Conservation (phyloP, 1,140 invertebrate species). For the Formica selysi region DNA sequence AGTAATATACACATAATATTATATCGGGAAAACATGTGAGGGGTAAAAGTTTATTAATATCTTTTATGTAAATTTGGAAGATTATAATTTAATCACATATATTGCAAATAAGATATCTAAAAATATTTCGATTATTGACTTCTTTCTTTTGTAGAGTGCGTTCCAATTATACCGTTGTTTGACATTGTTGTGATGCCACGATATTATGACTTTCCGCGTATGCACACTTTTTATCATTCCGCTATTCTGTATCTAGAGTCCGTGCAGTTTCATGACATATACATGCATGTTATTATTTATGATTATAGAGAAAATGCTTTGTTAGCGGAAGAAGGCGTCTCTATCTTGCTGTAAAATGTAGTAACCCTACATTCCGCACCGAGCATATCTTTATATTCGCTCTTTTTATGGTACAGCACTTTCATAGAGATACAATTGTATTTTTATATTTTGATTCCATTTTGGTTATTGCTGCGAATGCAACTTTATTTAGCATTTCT, state of each 20-base stretch:
- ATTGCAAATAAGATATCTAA: background rate
- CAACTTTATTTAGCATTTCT: background rate
- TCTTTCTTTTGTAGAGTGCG: background rate
- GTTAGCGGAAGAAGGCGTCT: constrained; percentile 57
- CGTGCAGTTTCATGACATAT: constrained; percentile 43
- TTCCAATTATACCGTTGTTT: constrained; percentile 40
- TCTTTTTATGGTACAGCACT: background rate
- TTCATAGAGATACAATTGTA: background rate
- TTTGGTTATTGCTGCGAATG: background rate
- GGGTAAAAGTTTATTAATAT: background rate
- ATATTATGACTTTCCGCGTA: constrained; percentile 29
- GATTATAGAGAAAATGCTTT: constrained; percentile 55
- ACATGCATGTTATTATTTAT: constrained; percentile 46
- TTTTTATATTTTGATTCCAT: constrained; percentile 33
- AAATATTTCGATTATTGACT: background rate
- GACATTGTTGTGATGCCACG: background rate
- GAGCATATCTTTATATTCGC: background rate
- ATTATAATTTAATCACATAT: background rate
- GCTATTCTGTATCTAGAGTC: constrained; percentile 34
- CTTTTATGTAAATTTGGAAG: background rate
- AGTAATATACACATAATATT: background rate
- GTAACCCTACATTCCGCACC: constrained; percentile 19
- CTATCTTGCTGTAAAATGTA: constrained; percentile 19
- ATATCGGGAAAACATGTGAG: background rate
- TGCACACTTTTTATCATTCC: constrained; percentile 29